Evolutionary conservation across 2,888 invertebrate genomes (phyloP).

Genomic region (Ormyrus pomaceus): DNA sequence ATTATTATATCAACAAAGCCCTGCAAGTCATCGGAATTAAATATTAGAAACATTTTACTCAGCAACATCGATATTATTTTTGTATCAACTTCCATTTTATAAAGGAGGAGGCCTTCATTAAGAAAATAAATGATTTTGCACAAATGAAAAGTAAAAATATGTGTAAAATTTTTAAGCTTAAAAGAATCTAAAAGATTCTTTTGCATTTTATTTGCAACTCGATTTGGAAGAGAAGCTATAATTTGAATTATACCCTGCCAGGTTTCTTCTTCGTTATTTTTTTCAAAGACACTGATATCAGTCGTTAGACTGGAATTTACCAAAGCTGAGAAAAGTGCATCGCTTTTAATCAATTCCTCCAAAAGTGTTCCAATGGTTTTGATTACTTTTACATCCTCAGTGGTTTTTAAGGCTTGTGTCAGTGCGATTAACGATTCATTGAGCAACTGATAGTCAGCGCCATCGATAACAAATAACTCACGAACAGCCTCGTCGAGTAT

Average conservation of each 20-base stretch:
- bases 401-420: slow-evolving; percentile 76
- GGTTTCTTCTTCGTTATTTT: slow-evolving; percentile 64
- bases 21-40: slow-evolving; percentile 77
- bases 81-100: slow-evolving; percentile 72
- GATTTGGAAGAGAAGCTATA: slow-evolving; percentile 82
- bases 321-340: slow-evolving; percentile 78
- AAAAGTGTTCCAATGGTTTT: slow-evolving; percentile 75
- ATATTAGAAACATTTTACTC: slow-evolving; percentile 80
- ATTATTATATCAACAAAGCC: slow-evolving; percentile 79
- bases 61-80: slow-evolving; percentile 78
- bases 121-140: slow-evolving; percentile 81
- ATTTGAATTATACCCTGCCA: slow-evolving; percentile 80
- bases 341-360: slow-evolving; percentile 78
- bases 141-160: slow-evolving; percentile 80
- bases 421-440: slow-evolving; percentile 77
- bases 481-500: slow-evolving; percentile 75
- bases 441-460: slow-evolving; percentile 70
- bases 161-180: slow-evolving; percentile 78
- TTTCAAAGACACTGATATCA: slow-evolving; percentile 56
- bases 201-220: slow-evolving; percentile 83
- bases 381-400: slow-evolving; percentile 67
- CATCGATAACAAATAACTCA: slow-evolving; percentile 78
- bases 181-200: slow-evolving; percentile 79
- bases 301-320: slow-evolving; percentile 70
- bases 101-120: slow-evolving; percentile 72